Evolutionary conservation across 2,888 invertebrate species (phyloP).

Genomic region (Sarcophaga subvicina): DNA sequence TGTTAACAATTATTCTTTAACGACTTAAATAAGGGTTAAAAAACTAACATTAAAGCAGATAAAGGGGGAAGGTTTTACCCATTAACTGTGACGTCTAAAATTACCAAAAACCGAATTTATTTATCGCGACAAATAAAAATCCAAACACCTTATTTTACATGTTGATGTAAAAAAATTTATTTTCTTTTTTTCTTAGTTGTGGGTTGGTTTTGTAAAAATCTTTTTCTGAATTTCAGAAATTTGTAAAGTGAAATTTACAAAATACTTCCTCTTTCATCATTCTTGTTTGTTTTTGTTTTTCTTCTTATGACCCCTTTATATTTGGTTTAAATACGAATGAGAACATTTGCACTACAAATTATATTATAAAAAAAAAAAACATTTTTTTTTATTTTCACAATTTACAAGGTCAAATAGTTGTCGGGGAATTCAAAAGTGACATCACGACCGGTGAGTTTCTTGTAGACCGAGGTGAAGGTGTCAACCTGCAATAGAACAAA

Average conservation of each 20-base stretch:
- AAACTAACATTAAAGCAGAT: no score
- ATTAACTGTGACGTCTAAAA: no score
- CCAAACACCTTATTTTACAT: not conserved
- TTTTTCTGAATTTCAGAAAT: conserved; percentile 77
- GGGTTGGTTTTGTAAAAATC: conserved; percentile 73
- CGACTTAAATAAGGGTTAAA: no score
- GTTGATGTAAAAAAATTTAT: conserved; percentile 72
- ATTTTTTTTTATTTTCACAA: conserved; percentile 60
- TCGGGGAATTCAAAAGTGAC: conserved; percentile 99
- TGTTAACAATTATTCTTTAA: no score
- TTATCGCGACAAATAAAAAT: not conserved
- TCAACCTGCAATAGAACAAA: conserved; percentile 88
- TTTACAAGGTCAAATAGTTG: conserved; percentile 90
- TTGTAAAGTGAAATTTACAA: conserved; percentile 56
- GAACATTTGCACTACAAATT: conserved; percentile 47
- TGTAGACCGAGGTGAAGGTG: conserved; percentile 99
- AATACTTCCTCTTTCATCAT: conserved; percentile 62
- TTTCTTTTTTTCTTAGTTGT: conserved; percentile 71
- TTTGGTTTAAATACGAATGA: conserved; percentile 28
- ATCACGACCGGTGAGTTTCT: conserved; percentile 99
- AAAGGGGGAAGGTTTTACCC: no score
- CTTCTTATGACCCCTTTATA: conserved; percentile 36
- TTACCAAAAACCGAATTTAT: no score
- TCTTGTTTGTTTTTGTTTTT: conserved; percentile 62
- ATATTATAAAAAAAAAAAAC: conserved; percentile 47